phyloP scores from a whole-genome alignment of 2,113 vertebrate species.

The Callospermophilus lateralis region DNA sequence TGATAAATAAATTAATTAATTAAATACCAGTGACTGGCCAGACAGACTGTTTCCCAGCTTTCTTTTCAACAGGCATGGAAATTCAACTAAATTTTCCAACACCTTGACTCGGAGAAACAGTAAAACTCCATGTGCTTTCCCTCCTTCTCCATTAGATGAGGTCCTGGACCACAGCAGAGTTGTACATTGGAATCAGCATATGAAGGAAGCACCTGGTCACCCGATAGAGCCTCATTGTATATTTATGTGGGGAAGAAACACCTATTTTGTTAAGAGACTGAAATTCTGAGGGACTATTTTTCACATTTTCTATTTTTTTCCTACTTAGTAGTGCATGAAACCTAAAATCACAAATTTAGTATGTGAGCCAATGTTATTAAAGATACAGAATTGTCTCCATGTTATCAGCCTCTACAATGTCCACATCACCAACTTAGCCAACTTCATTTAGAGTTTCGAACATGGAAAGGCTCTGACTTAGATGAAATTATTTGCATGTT shows the following conservation, averaged over 20 bases:
- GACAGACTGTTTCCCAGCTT: neutral
- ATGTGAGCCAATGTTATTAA: neutral
- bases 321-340: neutral
- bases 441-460: neutral
- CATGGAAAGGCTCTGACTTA: neutral
- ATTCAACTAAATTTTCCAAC: neutral
- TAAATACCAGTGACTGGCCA: neutral
- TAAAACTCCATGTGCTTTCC: neutral
- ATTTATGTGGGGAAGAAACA: neutral
- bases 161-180: neutral
- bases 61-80: neutral
- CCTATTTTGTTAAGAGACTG: neutral
- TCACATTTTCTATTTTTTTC: neutral
- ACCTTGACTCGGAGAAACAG: neutral
- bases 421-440: neutral
- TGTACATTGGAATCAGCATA: neutral
- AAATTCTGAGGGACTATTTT: neutral
- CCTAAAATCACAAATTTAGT: neutral
- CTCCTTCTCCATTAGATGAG: neutral
- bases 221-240: too few relatives aligned
- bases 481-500: neutral
- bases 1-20: neutral
- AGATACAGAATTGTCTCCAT: neutral
- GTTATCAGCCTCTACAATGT: neutral
- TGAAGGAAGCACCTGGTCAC: neutral